Base-by-base conservation (phyloP, 2,797 vertebrate genomes). In the Synaphobranchus kaupii region DNA sequence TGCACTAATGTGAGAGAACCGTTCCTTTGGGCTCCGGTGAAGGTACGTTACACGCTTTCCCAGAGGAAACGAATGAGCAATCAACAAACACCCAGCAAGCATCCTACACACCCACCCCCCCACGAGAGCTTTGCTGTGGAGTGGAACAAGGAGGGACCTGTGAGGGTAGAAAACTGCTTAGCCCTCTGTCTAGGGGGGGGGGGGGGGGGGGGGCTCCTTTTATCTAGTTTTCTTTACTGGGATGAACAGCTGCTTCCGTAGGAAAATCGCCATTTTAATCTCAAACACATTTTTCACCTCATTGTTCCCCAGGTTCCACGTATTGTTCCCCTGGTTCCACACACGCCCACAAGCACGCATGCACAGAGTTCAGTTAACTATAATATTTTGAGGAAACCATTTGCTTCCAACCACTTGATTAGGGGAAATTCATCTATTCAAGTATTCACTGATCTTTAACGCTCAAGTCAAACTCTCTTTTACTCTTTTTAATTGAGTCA, bases 261-360 rank as follows among this genome's bases (percentile, higher is more conserved):
- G 68, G 52, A 71, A 50, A 48, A 60, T 15, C 0, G 52, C 83
- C 83, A 80, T 48, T 17, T 80, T 85, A 80, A 88, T 85, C 60
- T 60, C 54, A 63, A 78, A 84, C 87, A 87, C 83, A 87, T 84
- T 58, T 58, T 12, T 84, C 20, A 58, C 66, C 50, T 58, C 50
- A 48, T 28, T 44, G 52, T 63, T 87, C 56, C 60, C 71, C 39
- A 47, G 68, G 73, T 39, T 68, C 48, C 47, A 87, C 68, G n/a
- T n/a, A 48, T 28, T 44, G 52, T 63, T 87, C 56, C 60, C 71
- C 39, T 28, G 68, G 73, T 56, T 5, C 34, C 34, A 28, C n/a
- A 50, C 44, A n/a, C 50, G 4, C 68, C 22, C 50, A 10, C 48
- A 52, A 12, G 52, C 63, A 52, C 83, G 58, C 50, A 54, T 50